A percentile compares a stretch with the other conserved stretches of the same genome.
These are phyloP conservation scores for Watsonalla binaria DNA, from an alignment of 2,888 invertebrate species.

Conservation along the genomic window DNA sequence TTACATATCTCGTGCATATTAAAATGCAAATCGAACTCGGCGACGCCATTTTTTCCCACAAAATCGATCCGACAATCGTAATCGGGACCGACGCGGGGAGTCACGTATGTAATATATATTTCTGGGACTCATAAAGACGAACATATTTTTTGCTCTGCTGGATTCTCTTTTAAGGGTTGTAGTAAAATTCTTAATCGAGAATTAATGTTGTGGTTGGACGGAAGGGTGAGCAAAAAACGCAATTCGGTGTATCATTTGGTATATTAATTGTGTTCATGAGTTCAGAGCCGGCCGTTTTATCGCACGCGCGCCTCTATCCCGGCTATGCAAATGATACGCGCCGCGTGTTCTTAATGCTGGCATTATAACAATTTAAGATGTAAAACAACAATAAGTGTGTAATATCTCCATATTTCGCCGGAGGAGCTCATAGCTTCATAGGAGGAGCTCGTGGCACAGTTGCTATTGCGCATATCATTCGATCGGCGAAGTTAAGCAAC, in stretches of 20 bases:
- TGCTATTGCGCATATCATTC: too few relatives aligned
- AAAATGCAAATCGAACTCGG: conserved; percentile 70
- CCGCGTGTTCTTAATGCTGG: conserved; percentile 67
- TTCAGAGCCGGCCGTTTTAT: conserved; percentile 63
- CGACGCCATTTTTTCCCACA: conserved; percentile 38
- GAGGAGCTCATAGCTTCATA: too few relatives aligned
- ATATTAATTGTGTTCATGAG: conserved; percentile 72
- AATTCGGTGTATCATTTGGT: conserved; percentile 66
- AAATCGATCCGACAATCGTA: conserved; percentile 51
- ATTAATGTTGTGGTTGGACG: conserved; percentile 41
- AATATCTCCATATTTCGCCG: conserved; percentile 28
- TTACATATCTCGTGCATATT: conserved; percentile 62
- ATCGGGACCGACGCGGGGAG: conserved; percentile 53
- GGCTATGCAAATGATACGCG: conserved; percentile 69
- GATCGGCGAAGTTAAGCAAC: too few relatives aligned
- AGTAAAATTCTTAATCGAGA: conserved; percentile 59
- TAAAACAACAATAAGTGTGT: conserved; percentile 67
- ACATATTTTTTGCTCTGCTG: conserved; percentile 59
- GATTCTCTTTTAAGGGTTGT: conserved; percentile 39
- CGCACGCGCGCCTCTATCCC: conserved; percentile 41
- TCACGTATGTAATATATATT: conserved; percentile 66
- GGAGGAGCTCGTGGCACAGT: too few relatives aligned
- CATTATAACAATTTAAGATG: conserved; percentile 76
- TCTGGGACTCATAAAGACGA: conserved; percentile 56
- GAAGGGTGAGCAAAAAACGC: conserved; percentile 43